Evolutionary conservation across 1,140 invertebrate genomes (phyloP), one percentile per base, ranked within the genome.

Genomic region (Drosophila gunungcola): DNA sequence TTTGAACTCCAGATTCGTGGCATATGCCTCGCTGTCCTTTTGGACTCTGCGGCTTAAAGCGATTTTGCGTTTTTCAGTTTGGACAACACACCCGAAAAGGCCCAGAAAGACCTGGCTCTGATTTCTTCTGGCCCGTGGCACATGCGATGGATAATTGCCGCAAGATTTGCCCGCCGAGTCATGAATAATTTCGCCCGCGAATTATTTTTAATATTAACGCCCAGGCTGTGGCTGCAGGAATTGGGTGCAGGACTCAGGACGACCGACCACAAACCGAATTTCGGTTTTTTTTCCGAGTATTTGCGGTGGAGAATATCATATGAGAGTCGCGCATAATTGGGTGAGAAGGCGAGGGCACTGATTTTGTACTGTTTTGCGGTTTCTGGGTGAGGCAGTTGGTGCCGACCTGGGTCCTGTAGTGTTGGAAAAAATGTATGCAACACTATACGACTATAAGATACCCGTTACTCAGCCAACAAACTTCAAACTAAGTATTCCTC

Each of bases 161-260:
- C 61, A 88, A 88, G 80, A 89, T 83, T 89, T 89, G 72, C 67
- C 61, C 43, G 65, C 49, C 70, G 58, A 62, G 63, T 69, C 77
- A 77, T 88, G 73, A 80, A 89, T 89, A 83, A 89, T 80, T 86
- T 80, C 64, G 80, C 73, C 76, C 58, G 72, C 64, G 76, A 89
- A 88, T 89, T 80, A 84, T 84, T 80, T 80, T 80, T 74, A 83
- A 73, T 76, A 79, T 88, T 88, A 79, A 75, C 65, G 62, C 82
- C 58, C 57, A 45, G 49, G 43, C 21, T 60, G 57, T 32, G 49
- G 41, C 13, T 34, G 52, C 62, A 57, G 27, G 3, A 51, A 51
- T 51, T 7, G 48, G n/a, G 13, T 16, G 0, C 27, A 68, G 80
- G 75, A 68, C 29, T 21, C 60, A 63, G 80, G 60, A 61, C 74